Conservation (phyloP, 2,888 invertebrate genomes). For the Acronicta alni region DNA sequence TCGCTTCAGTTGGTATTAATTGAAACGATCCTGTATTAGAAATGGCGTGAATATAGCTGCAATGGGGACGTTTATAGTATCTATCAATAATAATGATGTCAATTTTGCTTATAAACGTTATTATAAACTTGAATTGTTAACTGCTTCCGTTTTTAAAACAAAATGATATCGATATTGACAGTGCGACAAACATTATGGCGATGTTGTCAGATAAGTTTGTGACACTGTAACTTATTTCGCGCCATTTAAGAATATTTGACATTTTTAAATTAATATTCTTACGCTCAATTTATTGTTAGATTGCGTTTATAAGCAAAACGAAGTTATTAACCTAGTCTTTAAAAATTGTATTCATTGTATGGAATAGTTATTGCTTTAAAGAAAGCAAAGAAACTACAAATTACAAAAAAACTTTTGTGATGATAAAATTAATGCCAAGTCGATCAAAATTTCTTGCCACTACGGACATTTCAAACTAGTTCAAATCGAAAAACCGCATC, state of each 20-base stretch:
- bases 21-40: too few species aligned
- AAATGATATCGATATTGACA: background rate
- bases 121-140: background rate
- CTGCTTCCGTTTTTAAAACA: background rate
- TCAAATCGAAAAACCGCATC: conserved; percentile 30
- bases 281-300: conserved; percentile 39
- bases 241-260: too few species aligned
- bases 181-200: too few species aligned
- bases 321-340: conserved; percentile 59
- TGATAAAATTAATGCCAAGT: conserved; percentile 2
- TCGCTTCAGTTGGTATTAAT: too few species aligned
- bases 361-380: conserved; percentile 44
- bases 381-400: conserved; percentile 3
- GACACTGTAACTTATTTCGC: too few species aligned
- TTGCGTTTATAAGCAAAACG: conserved; percentile 48
- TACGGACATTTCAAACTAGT: conserved; percentile 2
- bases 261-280: background rate
- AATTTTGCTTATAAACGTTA: conserved; percentile 48
- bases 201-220: too few species aligned
- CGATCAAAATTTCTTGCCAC: conserved; percentile 41
- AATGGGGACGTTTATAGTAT: conserved; percentile 37
- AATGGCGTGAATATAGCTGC: conserved; percentile 15
- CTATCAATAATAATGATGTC: conserved; percentile 51
- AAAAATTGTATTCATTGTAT: conserved; percentile 54
- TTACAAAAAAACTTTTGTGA: background rate